Evolutionary conservation across 2,113 vertebrate genomes (phyloP).

Genomic region (Labeo rohita): DNA sequence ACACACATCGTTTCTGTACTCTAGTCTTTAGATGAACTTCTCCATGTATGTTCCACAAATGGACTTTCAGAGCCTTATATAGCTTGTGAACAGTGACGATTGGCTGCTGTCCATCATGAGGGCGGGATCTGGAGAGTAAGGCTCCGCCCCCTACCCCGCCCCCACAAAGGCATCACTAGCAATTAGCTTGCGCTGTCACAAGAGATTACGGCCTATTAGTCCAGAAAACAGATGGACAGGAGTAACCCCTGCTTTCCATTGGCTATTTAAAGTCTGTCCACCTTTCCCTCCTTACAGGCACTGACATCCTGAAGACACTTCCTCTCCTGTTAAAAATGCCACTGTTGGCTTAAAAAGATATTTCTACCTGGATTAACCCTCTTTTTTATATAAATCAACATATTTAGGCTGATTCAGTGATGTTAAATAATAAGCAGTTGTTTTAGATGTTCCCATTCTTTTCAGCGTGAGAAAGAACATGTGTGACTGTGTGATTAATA

Average conservation of each 20-base stretch:
- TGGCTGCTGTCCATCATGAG: neutral
- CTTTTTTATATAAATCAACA: neutral
- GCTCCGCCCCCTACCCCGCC: slow-evolving; percentile 56
- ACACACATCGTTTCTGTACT: neutral
- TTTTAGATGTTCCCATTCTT: neutral
- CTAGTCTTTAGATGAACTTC: neutral
- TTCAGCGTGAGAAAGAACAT: neutral
- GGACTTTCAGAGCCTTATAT: neutral
- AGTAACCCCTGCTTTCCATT: slow-evolving; percentile 70
- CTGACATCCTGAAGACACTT: neutral
- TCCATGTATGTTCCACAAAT: neutral
- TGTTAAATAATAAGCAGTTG: neutral
- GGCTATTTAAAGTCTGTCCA: slow-evolving; percentile 61
- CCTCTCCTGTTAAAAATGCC: neutral
- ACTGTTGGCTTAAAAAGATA: neutral
- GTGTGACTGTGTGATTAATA: neutral
- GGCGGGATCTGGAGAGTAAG: slow-evolving; percentile 20
- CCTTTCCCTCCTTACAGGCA: neutral
- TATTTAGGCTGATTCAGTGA: neutral
- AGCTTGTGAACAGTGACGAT: neutral
- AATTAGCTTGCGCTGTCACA: slow-evolving; percentile 76
- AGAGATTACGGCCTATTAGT: slow-evolving; percentile 80
- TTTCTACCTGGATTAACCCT: neutral
- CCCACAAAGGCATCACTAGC: slow-evolving; percentile 71
- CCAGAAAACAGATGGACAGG: slow-evolving; percentile 60